Conservation (phyloP, 2,113 vertebrate genomes). For the Dipodomys spectabilis region DNA sequence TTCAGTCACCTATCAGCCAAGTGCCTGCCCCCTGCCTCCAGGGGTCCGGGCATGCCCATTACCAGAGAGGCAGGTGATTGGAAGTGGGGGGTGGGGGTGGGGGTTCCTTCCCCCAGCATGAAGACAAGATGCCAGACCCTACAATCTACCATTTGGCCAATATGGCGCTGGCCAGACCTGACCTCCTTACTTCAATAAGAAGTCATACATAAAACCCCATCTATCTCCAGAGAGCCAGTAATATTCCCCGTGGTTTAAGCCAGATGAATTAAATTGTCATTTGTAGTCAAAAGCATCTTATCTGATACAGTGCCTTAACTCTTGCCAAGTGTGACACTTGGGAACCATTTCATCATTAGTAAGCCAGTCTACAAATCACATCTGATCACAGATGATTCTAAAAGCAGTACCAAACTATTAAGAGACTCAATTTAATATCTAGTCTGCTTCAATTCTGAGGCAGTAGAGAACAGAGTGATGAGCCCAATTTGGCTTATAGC, state of each 20-base stretch:
- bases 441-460: not conserved
- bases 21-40: too few relatives aligned
- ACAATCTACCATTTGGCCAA: too few relatives aligned
- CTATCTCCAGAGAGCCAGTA: not conserved
- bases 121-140: too few relatives aligned
- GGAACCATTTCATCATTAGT: not conserved
- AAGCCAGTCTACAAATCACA: not conserved
- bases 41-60: too few relatives aligned
- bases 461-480: not conserved
- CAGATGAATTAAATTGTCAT: not conserved
- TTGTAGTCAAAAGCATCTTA: not conserved
- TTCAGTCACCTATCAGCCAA: too few relatives aligned
- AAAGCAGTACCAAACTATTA: too few relatives aligned
- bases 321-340: not conserved
- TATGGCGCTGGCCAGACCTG: too few relatives aligned
- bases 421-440: too few relatives aligned
- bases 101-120: too few relatives aligned
- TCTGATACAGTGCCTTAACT: not conserved
- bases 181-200: not conserved
- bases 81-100: too few relatives aligned
- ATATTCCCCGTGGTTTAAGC: not conserved
- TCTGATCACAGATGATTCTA: constrained; percentile 19
- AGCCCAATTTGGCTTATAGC: not conserved
- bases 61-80: too few relatives aligned
- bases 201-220: not conserved